A percentile compares a stretch with the other conserved stretches of the same genome.
These are phyloP conservation scores for Epizoanthus scotinus DNA, from an alignment of 92 coral and sea anemone genomes.

Conservation along the genomic window DNA sequence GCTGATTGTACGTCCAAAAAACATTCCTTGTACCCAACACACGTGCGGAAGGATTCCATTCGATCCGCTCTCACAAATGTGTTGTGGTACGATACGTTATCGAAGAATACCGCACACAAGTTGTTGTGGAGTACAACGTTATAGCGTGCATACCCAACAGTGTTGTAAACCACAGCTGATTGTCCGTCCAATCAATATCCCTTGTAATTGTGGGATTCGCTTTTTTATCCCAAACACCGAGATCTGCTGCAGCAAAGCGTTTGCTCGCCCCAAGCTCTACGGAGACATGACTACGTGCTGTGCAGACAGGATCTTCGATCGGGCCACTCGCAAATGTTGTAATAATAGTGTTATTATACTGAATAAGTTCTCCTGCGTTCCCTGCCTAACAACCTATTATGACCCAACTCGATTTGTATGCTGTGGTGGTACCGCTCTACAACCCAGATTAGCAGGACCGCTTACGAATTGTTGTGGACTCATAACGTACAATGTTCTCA, in stretches of 20 bases:
- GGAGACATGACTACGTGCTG: constrained; percentile 1
- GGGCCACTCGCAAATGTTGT: constrained; percentile 20
- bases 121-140: constrained; percentile 14
- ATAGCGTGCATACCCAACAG: neutral
- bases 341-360: constrained; percentile 3
- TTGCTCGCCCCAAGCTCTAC: constrained; percentile 23
- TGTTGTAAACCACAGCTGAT: constrained; percentile 11
- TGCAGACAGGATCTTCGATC: neutral
- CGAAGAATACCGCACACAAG: neutral
- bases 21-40: neutral
- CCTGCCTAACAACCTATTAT: constrained; percentile 23
- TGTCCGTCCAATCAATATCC: constrained; percentile 6
- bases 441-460: constrained; percentile 11
- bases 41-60: neutral
- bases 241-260: constrained; percentile 9
- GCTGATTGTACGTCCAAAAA: neutral
- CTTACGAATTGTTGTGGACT: constrained; percentile 7
- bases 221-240: neutral
- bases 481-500: neutral
- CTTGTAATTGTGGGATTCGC: constrained; percentile 21
- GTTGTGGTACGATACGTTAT: constrained; percentile 5
- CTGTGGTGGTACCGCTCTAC: constrained; percentile 28
- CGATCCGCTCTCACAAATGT: constrained; percentile 14
- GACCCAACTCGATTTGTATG: constrained; percentile 31
- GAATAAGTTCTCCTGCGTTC: constrained; percentile 20